A percentile compares a stretch with the other conserved stretches of the same genome.
phyloP scores from a whole-genome alignment of 2,888 invertebrate species.

The Meghimatium bilineatum region DNA sequence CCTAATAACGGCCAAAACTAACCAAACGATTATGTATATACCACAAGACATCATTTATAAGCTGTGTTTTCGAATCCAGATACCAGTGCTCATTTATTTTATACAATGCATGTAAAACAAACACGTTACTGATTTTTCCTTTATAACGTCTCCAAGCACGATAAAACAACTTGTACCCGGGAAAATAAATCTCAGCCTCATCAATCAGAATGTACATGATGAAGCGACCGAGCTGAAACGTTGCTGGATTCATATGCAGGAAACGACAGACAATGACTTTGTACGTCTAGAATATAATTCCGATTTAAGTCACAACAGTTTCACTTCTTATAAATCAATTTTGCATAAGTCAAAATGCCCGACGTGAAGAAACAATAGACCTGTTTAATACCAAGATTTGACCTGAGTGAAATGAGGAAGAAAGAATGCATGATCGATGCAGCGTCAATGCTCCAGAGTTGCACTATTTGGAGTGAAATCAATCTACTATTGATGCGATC shows the following conservation, averaged over 20 bases:
- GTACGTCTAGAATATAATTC: constrained; percentile 13
- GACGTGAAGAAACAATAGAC: constrained; percentile 16
- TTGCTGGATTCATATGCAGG: constrained; percentile 23
- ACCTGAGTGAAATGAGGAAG: not conserved
- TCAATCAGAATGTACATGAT: not conserved
- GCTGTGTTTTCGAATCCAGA: not conserved
- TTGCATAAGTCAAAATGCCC: not conserved
- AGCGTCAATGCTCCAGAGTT: not conserved
- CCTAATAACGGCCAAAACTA: too few relatives aligned
- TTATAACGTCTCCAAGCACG: not conserved
- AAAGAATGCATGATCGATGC: not conserved
- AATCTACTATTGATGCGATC: constrained; percentile 1
- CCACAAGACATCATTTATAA: too few relatives aligned
- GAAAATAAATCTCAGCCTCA: constrained; percentile 1
- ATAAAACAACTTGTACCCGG: constrained; percentile 2
- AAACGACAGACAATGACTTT: not conserved
- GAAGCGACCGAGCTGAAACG: not conserved
- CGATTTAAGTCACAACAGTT: constrained; percentile 25
- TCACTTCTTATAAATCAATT: constrained; percentile 18
- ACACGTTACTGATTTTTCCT: not conserved
- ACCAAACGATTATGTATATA: too few relatives aligned
- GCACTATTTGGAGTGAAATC: constrained; percentile 17
- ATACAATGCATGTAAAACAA: not conserved
- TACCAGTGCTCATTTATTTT: not conserved
- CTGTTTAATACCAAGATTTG: constrained; percentile 3